A percentile compares a stretch with the other conserved stretches of the same genome.
Conservation (phyloP, 2,888 invertebrate genomes). For the Heteropelma amictum region DNA sequence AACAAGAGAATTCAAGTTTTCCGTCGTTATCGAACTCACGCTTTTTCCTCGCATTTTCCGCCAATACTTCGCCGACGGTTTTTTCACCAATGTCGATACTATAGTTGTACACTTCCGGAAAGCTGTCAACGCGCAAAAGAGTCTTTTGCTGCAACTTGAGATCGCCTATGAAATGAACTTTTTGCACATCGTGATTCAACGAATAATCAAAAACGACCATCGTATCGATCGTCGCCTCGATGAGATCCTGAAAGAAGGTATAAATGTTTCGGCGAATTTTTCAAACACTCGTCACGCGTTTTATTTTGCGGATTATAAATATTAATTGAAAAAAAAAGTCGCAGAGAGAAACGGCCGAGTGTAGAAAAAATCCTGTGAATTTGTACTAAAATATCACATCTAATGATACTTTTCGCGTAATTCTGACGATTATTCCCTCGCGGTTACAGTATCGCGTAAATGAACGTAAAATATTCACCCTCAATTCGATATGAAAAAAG, state of each 20-base stretch:
- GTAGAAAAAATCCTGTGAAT: no score
- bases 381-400: no score
- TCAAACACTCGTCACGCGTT: background rate
- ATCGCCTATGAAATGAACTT: constrained; percentile 69
- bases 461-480: constrained; percentile 60
- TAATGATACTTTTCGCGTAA: no score
- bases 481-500: constrained; percentile 72
- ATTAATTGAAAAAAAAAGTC: no score
- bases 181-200: constrained; percentile 66
- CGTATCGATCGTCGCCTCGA: constrained; percentile 68
- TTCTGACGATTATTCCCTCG: background rate
- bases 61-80: constrained; percentile 64
- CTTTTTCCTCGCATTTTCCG: constrained; percentile 66
- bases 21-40: constrained; percentile 60
- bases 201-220: constrained; percentile 67
- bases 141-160: constrained; percentile 70
- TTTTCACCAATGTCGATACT: constrained; percentile 64
- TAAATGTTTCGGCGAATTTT: background rate
- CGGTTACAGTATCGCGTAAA: background rate
- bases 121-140: constrained; percentile 64
- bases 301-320: background rate
- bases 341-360: no score
- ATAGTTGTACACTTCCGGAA: constrained; percentile 65
- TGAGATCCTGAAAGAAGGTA: constrained; percentile 65
- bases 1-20: no score